A percentile compares a stretch with the other conserved stretches of the same genome.
Conservation (phyloP, 2,797 vertebrate species). For the Onychomys leucogaster region DNA sequence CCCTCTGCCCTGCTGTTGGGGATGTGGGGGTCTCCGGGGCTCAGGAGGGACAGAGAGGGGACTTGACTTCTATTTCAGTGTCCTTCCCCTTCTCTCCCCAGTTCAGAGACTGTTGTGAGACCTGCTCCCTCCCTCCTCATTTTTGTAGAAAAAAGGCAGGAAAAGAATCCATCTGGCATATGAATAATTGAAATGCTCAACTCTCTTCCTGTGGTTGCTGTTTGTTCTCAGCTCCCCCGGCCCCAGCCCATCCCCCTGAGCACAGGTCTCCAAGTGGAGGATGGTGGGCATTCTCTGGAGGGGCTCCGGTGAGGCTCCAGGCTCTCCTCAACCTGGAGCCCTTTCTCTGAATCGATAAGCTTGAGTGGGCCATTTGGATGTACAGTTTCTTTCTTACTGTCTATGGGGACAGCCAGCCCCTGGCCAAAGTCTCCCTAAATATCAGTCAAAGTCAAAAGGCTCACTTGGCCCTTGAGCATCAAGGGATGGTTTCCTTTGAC, state of each 20-base stretch:
- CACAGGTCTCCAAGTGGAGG: slow-evolving; percentile 90
- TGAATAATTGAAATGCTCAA: slow-evolving; percentile 99
- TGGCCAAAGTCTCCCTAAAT: slow-evolving; percentile 37
- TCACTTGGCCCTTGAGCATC: not conserved
- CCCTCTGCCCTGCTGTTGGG: slow-evolving; percentile 42
- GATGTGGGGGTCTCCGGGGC: not conserved
- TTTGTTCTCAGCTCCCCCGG: slow-evolving; percentile 91
- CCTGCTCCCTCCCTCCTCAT: slow-evolving; percentile 74
- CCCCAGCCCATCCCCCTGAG: slow-evolving; percentile 88
- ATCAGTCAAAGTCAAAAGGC: not conserved
- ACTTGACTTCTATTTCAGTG: not conserved
- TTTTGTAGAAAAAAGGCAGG: slow-evolving; percentile 89
- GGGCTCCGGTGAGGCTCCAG: not conserved
- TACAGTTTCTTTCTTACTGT: not conserved
- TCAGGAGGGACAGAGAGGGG: not conserved
- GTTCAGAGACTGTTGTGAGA: slow-evolving; percentile 62
- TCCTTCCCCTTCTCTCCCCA: not conserved
- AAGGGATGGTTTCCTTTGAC: not conserved
- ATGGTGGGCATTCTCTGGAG: slow-evolving; percentile 70
- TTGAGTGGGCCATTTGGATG: not conserved
- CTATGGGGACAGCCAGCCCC: rapidly evolving
- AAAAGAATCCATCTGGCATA: slow-evolving; percentile 99
- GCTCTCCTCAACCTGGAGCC: not conserved
- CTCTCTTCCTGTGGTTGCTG: slow-evolving; percentile 99
- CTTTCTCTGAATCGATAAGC: not conserved